Percentiles rank a stretch among this genome's conserved stretches.
Evolutionary conservation across 2,797 vertebrate genomes (phyloP).

Genomic region (Buceros bicornis): DNA sequence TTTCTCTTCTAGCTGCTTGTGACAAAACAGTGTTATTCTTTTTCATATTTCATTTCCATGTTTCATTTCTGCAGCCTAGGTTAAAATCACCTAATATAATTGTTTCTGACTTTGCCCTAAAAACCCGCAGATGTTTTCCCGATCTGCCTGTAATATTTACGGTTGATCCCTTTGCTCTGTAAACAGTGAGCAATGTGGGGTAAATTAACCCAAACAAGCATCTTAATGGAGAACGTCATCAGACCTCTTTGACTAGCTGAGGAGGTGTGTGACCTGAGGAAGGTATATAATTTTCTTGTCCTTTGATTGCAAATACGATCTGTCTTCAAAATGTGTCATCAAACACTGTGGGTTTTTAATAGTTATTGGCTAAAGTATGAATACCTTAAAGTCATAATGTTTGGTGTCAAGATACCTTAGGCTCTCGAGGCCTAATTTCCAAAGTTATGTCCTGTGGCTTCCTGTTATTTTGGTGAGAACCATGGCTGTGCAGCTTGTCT

Average conservation of each 20-base stretch:
- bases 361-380: neutral
- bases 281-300: neutral
- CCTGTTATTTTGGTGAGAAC: neutral
- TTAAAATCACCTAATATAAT: slow-evolving; percentile 44
- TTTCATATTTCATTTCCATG: neutral
- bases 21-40: neutral
- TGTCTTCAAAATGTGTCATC: neutral
- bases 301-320: neutral
- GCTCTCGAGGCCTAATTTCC: neutral
- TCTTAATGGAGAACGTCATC: slow-evolving; percentile 32
- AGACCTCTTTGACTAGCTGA: slow-evolving; percentile 5
- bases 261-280: neutral
- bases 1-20: neutral
- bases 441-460: neutral
- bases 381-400: neutral
- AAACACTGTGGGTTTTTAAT: neutral
- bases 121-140: slow-evolving; percentile 74
- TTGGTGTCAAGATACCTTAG: neutral
- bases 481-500: neutral
- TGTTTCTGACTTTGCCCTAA: slow-evolving; percentile 48
- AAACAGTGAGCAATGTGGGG: slow-evolving; percentile 27
- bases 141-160: slow-evolving; percentile 54
- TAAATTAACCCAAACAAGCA: slow-evolving; percentile 30
- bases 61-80: slow-evolving; percentile 27
- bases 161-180: slow-evolving; percentile 60